phyloP scores from a whole-genome alignment of 2,113 vertebrate genomes.

The Hepsetus odoe region DNA sequence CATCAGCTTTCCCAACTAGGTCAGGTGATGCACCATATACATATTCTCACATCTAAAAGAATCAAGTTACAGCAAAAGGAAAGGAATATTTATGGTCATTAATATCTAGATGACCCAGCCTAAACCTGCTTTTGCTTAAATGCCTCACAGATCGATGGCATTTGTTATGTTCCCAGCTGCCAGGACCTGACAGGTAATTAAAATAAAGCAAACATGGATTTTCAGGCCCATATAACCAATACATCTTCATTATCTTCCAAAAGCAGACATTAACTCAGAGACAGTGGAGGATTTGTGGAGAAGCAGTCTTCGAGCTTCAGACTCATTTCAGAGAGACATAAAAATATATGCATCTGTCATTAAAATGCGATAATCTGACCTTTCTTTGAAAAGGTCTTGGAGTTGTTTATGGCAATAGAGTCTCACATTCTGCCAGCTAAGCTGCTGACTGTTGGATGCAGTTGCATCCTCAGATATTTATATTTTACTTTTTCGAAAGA shows the following conservation, averaged over 20 bases:
- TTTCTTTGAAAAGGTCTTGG: not conserved
- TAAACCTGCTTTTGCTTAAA: constrained; percentile 48
- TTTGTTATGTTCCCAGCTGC: constrained; percentile 55
- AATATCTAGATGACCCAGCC: constrained; percentile 51
- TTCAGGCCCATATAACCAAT: constrained; percentile 57
- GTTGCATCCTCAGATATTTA: not conserved
- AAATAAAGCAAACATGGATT: constrained; percentile 52
- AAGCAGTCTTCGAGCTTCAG: constrained; percentile 58
- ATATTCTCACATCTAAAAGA: not conserved
- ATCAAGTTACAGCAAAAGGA: constrained; percentile 28
- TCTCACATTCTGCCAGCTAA: not conserved
- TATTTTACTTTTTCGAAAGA: not conserved
- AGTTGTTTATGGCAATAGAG: not conserved
- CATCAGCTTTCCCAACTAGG: constrained; percentile 17
- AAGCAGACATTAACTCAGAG: constrained; percentile 61
- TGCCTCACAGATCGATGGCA: constrained; percentile 46
- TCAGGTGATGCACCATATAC: not conserved
- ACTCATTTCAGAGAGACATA: constrained; percentile 46
- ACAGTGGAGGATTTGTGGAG: constrained; percentile 52
- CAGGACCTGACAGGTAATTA: constrained; percentile 63
- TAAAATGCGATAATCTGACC: constrained; percentile 35
- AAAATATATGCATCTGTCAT: constrained; percentile 33
- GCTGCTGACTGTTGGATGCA: not conserved
- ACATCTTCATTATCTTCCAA: constrained; percentile 69
- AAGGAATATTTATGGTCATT: constrained; percentile 46